Percentiles rank a stretch among this genome's conserved stretches.
These are phyloP conservation scores for Hippocampus zosterae DNA, from an alignment of 2,113 vertebrate genomes.

Conservation along the genomic window DNA sequence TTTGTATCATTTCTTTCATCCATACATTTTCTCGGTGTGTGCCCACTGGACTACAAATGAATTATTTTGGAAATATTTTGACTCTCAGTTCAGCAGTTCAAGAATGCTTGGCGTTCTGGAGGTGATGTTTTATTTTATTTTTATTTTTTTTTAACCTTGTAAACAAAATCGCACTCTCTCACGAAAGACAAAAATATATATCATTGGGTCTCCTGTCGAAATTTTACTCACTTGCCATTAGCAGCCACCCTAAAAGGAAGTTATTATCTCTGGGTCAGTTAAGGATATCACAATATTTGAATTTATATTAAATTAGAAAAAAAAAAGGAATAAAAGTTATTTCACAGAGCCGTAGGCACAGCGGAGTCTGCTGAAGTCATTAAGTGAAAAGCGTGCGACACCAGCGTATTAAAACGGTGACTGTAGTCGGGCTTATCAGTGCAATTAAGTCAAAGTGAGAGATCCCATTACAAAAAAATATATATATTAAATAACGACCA, in stretches of 20 bases:
- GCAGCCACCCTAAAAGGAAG: background rate
- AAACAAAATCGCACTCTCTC: no score
- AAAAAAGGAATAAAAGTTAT: background rate
- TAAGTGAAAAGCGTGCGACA: slow-evolving; percentile 10
- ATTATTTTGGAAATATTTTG: background rate
- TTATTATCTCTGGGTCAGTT: background rate
- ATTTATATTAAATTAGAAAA: background rate
- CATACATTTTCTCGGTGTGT: background rate
- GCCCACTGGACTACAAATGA: background rate
- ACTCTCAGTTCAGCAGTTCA: background rate
- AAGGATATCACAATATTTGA: background rate
- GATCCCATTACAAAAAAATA: slow-evolving; percentile 6
- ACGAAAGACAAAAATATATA: no score
- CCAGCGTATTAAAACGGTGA: background rate
- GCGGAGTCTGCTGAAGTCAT: slow-evolving; percentile 4
- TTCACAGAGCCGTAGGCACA: background rate
- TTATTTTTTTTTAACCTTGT: no score
- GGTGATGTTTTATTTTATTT: background rate
- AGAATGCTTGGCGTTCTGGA: background rate
- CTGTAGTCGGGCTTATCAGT: slow-evolving; percentile 7
- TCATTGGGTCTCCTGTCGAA: no score
- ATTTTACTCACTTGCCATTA: background rate
- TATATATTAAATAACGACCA: background rate
- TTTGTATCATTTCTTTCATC: no score
- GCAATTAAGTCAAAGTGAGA: slow-evolving; percentile 12